These are phyloP conservation scores for Austrolebias charrua DNA, from an alignment of 2,797 vertebrate genomes.

Conservation along the genomic window DNA sequence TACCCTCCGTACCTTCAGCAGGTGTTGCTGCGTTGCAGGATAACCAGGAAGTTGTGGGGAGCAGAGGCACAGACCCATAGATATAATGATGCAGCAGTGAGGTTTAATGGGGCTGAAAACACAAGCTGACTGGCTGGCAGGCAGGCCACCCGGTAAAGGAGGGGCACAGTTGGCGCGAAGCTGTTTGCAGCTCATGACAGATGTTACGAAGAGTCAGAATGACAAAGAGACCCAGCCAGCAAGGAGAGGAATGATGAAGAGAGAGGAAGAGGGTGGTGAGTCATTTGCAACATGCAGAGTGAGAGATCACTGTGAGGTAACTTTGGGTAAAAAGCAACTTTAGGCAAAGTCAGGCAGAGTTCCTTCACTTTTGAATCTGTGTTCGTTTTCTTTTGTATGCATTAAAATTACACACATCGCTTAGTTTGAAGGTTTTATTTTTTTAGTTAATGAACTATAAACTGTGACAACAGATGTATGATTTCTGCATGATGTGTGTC, in stretches of 20 bases:
- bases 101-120: conserved; percentile 76
- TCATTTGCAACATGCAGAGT: conserved; percentile 66
- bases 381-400: not conserved
- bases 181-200: conserved; percentile 69
- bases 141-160: conserved; percentile 55
- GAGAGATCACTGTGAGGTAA: conserved; percentile 61
- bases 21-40: conserved; percentile 50
- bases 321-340: conserved; percentile 63
- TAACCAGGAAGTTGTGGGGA: conserved; percentile 57
- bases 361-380: conserved; percentile 42
- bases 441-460: conserved; percentile 12
- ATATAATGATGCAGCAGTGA: conserved; percentile 66
- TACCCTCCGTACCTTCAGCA: conserved; percentile 55
- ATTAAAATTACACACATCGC: not conserved
- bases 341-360: conserved; percentile 70
- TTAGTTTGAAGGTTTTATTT: conserved; percentile 18
- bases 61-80: conserved; percentile 47
- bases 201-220: conserved; percentile 58
- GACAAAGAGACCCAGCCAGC: conserved; percentile 29
- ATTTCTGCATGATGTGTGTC: not conserved
- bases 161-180: conserved; percentile 68
- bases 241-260: conserved; percentile 17
- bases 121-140: conserved; percentile 67
- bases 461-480: conserved; percentile 11
- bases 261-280: conserved; percentile 43